These are phyloP conservation scores for Alethe diademata DNA, from an alignment of 2,113 vertebrate species.

Conservation along the genomic window DNA sequence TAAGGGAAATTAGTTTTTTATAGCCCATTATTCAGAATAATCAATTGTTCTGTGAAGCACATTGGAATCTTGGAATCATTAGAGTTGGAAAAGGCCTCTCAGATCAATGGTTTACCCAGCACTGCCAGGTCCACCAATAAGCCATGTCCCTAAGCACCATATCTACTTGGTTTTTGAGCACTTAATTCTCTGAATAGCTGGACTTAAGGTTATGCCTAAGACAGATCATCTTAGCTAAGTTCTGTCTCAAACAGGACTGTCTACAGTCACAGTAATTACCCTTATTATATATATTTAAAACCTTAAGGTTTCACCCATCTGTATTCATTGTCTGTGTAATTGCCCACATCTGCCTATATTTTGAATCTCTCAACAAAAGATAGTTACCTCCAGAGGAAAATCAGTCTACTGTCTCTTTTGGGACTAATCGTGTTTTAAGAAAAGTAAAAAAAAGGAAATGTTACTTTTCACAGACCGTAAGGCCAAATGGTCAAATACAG, in stretches of 20 bases:
- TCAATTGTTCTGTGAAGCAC: not conserved
- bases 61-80: not conserved
- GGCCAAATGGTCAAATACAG: not conserved
- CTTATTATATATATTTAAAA: not conserved
- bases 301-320: not conserved
- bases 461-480: not conserved
- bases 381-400: not conserved
- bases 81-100: not conserved
- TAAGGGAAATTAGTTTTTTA: not conserved
- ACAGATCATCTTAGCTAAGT: not conserved
- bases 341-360: not conserved
- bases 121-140: not conserved
- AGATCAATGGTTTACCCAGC: not conserved
- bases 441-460: not conserved
- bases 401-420: not conserved
- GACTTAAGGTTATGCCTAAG: not conserved
- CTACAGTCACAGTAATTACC: not conserved
- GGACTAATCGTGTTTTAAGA: not conserved
- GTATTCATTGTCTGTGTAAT: not conserved
- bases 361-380: not conserved
- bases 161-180: not conserved
- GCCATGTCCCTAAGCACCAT: not conserved
- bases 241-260: not conserved
- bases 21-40: not conserved
- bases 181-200: not conserved